phyloP scores from a whole-genome alignment of 2,888 invertebrate genomes.

The Fragum fragum region DNA sequence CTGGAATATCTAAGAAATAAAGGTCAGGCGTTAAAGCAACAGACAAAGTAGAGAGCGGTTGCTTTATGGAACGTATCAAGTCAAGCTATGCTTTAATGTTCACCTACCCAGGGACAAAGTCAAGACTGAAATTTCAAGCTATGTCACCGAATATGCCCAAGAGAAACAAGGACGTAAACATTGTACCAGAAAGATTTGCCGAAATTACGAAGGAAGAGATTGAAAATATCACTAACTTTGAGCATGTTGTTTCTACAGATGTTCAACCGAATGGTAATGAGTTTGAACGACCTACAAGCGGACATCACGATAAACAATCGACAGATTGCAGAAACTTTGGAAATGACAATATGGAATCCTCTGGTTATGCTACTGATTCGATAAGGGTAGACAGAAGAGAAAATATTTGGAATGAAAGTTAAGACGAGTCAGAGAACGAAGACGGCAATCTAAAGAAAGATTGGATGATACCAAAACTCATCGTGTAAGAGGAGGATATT shows the following conservation, averaged over 20 bases:
- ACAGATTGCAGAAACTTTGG: no score
- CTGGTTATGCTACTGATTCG: neutral
- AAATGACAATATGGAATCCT: neutral
- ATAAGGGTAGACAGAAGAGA: neutral
- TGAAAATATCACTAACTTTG: neutral
- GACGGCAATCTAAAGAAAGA: neutral
- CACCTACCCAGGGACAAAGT: neutral
- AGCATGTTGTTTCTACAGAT: neutral
- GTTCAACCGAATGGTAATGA: neutral
- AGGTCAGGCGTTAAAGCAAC: neutral
- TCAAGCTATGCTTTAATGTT: neutral
- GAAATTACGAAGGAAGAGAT: neutral
- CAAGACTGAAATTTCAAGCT: no score
- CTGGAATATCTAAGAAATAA: neutral
- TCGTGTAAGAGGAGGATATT: neutral
- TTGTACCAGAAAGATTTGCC: neutral
- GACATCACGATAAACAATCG: neutral
- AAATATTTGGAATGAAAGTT: neutral
- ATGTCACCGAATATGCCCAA: neutral
- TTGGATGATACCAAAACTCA: neutral
- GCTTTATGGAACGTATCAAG: neutral
- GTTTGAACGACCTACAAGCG: neutral
- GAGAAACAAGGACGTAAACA: neutral
- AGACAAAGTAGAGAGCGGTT: neutral
- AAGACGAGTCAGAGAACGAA: neutral